A percentile compares a stretch with the other conserved stretches of the same genome.
These are phyloP conservation scores for Takifugu ocellatus DNA, from an alignment of 2,797 vertebrate genomes.

Conservation along the genomic window DNA sequence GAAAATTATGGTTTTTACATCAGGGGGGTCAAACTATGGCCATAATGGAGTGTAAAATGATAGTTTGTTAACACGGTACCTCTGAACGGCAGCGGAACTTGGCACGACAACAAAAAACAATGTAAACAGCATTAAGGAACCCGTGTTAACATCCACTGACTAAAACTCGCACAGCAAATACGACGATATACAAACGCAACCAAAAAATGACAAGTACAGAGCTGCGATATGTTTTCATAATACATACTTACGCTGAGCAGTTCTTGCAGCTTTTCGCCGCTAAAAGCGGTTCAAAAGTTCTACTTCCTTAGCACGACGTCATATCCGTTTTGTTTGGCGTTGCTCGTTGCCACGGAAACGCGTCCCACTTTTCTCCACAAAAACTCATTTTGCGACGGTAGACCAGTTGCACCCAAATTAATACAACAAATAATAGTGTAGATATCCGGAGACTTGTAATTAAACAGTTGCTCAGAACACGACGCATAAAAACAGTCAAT, in stretches of 20 bases:
- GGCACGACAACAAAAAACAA: neutral
- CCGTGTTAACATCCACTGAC: too few species aligned
- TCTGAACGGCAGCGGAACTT: neutral
- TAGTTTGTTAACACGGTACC: neutral
- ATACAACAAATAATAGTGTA: too few species aligned
- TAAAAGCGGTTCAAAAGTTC: constrained; percentile 68
- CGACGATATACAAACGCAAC: too few species aligned
- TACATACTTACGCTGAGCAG: constrained; percentile 16
- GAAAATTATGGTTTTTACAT: neutral
- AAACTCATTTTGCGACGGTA: neutral
- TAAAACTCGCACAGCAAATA: too few species aligned
- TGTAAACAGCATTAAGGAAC: too few species aligned
- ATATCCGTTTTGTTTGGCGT: constrained; percentile 66
- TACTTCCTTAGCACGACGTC: constrained; percentile 33
- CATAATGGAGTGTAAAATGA: too few species aligned
- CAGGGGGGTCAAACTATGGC: neutral
- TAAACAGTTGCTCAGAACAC: too few species aligned
- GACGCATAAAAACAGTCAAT: too few species aligned
- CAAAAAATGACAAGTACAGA: too few species aligned
- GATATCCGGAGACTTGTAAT: too few species aligned
- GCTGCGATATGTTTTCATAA: too few species aligned
- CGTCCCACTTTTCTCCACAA: neutral
- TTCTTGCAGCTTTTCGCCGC: constrained; percentile 30
- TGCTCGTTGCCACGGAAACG: constrained; percentile 57
- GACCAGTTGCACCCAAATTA: too few species aligned